Evolutionary conservation across 2,797 vertebrate species (phyloP), one percentile per base, ranked within the genome.

Genomic region (Etheostoma nigrum): DNA sequence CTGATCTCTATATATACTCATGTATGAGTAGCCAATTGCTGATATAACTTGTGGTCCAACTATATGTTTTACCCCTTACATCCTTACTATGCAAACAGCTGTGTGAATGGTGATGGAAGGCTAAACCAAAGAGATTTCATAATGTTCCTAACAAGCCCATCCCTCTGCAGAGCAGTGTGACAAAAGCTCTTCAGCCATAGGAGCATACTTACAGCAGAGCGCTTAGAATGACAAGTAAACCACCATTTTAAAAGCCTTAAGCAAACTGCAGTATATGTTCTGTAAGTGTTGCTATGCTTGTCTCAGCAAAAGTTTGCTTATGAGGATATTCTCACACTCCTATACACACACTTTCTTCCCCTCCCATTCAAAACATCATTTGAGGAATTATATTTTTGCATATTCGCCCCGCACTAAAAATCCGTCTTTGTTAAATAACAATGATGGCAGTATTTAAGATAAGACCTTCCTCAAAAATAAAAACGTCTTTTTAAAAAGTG

Each of bases 231-330:
- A 83, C 65, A 74, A 84, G 67, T 18, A 71, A 80, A 82, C 48
- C 57, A 25, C 9, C 62, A 57, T 72, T 74, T 84, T 79, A 72
- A 89, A 74, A 88, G 76, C 79, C 70, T 71, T 10, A 18, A 84
- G 70, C 49, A 74, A 60, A 72, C 40, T 59, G 74, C 57, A 60
- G 19, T 18, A 54, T 72, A 42, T 14, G 60, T 74, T 85, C 67
- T 67, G 51, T 79, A 65, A 85, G 82, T 70, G 73, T 77, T 77
- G 70, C 74, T 72, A 6, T 85, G 82, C 81, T 84, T 88, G 72
- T 86, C 86, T 88, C 83, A 89, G 87, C 81, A 80, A 89, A 76
- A 72, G 14, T 78, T 85, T 82, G 45, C 52, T 69, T 21, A 42
- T 27, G 61, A 74, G 61, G 36, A 78, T 67, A 57, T 19, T n/a